These are phyloP conservation scores for Clupea harengus DNA, from an alignment of 2,113 vertebrate species.

Conservation along the genomic window DNA sequence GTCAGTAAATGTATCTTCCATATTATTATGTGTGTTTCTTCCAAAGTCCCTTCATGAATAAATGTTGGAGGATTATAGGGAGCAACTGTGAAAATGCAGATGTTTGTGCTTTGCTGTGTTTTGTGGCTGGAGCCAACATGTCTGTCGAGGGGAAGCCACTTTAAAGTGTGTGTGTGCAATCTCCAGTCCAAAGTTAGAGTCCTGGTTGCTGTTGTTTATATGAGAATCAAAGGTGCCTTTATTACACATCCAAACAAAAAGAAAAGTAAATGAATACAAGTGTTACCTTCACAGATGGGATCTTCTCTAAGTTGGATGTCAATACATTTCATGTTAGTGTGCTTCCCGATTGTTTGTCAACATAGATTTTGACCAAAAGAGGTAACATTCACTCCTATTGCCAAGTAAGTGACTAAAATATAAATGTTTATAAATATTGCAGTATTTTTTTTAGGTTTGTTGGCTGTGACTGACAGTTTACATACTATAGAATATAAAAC, in stretches of 20 bases:
- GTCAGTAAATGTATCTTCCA: no score
- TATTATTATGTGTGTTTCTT: no score
- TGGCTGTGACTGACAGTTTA: not conserved
- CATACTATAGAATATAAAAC: not conserved
- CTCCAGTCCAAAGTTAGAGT: not conserved
- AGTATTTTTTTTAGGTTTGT: not conserved
- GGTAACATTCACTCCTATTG: conserved; percentile 9
- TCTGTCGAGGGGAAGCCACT: no score
- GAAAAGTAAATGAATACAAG: not conserved
- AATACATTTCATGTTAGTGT: not conserved
- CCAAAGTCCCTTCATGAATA: no score
- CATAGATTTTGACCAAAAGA: not conserved
- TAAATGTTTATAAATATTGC: conserved; percentile 2
- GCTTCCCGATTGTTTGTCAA: not conserved
- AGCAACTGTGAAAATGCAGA: no score
- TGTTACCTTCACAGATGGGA: not conserved
- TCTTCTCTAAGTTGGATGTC: not conserved
- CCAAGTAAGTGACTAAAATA: not conserved
- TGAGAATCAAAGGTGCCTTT: not conserved
- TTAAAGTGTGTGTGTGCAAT: no score
- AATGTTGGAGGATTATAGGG: no score
- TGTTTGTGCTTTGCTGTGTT: no score
- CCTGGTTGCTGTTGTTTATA: not conserved
- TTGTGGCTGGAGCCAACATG: no score
- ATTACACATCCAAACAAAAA: not conserved